phyloP scores from a whole-genome alignment of 2,797 vertebrate genomes.

The Schizopygopsis pylzovi region DNA sequence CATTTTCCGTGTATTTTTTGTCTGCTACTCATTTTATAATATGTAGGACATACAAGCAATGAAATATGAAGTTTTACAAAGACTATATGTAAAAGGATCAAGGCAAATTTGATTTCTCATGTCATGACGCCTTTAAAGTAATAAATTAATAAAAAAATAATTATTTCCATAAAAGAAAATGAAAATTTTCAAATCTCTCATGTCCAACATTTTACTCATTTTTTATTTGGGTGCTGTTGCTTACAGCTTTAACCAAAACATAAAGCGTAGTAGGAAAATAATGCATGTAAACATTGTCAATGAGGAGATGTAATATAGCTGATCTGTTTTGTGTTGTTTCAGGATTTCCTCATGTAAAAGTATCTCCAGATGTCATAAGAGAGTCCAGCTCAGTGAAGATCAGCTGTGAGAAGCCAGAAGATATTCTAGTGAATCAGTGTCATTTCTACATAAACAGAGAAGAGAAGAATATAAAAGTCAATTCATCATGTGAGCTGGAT shows the following conservation, averaged over 20 bases:
- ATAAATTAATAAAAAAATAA: no score
- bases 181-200: no score
- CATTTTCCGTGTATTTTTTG: no score
- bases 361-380: conserved; percentile 55
- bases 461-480: fast-evolving
- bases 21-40: no score
- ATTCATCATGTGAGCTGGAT: conserved; percentile 15
- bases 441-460: background rate
- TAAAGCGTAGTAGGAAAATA: background rate
- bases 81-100: no score
- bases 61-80: no score
- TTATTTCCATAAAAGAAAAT: no score
- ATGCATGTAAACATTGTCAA: background rate
- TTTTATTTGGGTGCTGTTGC: background rate
- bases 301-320: background rate
- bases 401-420: conserved; percentile 31
- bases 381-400: conserved; percentile 57
- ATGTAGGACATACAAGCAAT: no score
- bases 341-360: conserved; percentile 78
- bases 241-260: background rate
- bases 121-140: no score
- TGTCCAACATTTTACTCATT: background rate
- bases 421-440: conserved; percentile 43
- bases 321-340: conserved; percentile 61
- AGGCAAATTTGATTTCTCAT: no score